Evolutionary conservation across 2,888 invertebrate species (phyloP).

Genomic region (Cyclophora punctaria): DNA sequence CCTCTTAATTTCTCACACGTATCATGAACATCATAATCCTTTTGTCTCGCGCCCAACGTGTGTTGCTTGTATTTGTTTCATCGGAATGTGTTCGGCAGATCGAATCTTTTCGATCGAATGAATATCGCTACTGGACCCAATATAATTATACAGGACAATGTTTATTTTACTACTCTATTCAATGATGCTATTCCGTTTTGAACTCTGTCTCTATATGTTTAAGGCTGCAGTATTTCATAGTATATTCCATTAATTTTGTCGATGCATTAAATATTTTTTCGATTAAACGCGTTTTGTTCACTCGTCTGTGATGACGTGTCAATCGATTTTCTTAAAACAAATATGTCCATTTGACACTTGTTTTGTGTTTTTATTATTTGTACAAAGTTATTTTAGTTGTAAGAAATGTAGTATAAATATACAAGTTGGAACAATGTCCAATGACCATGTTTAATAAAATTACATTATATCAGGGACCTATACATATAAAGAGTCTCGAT

Average conservation of each 20-base stretch:
- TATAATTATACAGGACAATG: no score
- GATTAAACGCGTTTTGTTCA: slow-evolving; percentile 43
- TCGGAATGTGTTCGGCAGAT: slow-evolving; percentile 55
- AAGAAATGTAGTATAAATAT: neutral
- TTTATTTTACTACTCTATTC: slow-evolving; percentile 1
- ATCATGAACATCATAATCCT: no score
- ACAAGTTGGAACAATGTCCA: neutral
- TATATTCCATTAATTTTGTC: neutral
- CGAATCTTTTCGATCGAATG: slow-evolving; percentile 59
- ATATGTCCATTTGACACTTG: slow-evolving; percentile 48
- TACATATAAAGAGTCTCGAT: no score
- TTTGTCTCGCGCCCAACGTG: slow-evolving; percentile 4
- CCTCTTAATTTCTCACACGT: no score
- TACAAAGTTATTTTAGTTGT: neutral
- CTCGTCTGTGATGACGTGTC: slow-evolving; percentile 46
- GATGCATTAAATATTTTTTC: slow-evolving; percentile 39
- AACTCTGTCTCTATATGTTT: slow-evolving; percentile 1
- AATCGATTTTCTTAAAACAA: slow-evolving; percentile 39
- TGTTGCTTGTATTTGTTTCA: slow-evolving; percentile 35
- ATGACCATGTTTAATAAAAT: no score
- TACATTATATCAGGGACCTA: no score
- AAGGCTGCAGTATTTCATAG: neutral
- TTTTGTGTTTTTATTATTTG: slow-evolving; percentile 2
- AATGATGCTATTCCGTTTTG: slow-evolving; percentile 7
- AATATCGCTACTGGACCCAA: slow-evolving; percentile 52